Conservation (phyloP, 2,113 vertebrate genomes). For the Hylia prasina region DNA sequence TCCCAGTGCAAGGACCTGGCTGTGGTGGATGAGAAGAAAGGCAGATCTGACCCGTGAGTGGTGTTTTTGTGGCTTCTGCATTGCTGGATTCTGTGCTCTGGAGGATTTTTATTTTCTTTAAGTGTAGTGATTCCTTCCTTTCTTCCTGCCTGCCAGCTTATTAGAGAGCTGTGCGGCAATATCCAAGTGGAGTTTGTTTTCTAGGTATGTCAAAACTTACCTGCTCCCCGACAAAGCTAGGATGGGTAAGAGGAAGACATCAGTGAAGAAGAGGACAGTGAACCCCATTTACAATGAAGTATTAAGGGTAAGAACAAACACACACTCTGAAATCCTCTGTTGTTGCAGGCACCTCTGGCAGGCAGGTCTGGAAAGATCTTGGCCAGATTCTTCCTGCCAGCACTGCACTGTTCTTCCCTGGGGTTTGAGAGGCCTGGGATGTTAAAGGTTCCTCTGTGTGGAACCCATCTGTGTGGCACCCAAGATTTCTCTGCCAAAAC, state of each 20-base stretch:
- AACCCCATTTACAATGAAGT: constrained; percentile 72
- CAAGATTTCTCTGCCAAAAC: not conserved
- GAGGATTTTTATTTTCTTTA: not conserved
- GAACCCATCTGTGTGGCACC: not conserved
- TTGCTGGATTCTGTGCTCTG: not conserved
- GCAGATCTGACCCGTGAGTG: constrained; percentile 74
- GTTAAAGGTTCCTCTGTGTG: not conserved
- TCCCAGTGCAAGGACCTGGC: constrained; percentile 72
- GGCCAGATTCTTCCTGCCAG: not conserved
- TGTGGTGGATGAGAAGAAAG: constrained; percentile 71
- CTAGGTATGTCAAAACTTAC: constrained; percentile 73
- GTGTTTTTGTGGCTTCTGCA: not conserved
- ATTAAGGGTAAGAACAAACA: constrained; percentile 51
- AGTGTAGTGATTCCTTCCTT: not conserved
- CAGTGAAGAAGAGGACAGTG: constrained; percentile 70
- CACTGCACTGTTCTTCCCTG: not conserved
- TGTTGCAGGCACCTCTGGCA: not conserved
- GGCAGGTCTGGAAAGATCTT: not conserved
- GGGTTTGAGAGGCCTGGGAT: not conserved
- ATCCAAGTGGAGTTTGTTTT: not conserved
- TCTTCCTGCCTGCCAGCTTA: not conserved
- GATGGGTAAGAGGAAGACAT: constrained; percentile 75
- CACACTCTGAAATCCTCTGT: not conserved
- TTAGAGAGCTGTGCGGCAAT: not conserved
- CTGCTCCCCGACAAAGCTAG: constrained; percentile 74